These are phyloP conservation scores for Heterodera schachtii DNA, from an alignment of 1,140 invertebrate species.

Conservation along the genomic window DNA sequence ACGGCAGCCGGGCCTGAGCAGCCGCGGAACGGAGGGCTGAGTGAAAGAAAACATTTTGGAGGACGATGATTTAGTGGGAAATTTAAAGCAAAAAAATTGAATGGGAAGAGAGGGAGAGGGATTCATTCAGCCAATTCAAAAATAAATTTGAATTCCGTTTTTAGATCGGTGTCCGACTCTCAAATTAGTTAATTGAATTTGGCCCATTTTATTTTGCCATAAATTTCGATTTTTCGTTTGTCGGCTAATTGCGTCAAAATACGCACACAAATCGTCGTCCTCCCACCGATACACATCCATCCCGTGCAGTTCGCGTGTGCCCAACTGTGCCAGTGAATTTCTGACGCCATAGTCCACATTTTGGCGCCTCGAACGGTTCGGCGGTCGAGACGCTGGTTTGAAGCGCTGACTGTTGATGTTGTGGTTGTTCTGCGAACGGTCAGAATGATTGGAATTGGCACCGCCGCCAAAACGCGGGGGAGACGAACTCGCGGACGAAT, in stretches of 20 bases:
- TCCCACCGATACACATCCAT: conserved; percentile 27
- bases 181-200: too few species aligned
- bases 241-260: too few species aligned
- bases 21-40: conserved; percentile 49
- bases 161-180: too few species aligned
- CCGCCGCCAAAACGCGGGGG: neutral
- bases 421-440: too few species aligned
- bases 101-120: too few species aligned
- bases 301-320: conserved; percentile 9
- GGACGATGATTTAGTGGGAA: too few species aligned
- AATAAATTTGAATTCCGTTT: too few species aligned
- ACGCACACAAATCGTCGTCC: conserved; percentile 32
- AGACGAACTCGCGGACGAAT: conserved; percentile 7
- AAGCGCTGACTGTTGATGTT: neutral
- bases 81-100: too few species aligned
- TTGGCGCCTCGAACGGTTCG: conserved; percentile 13
- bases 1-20: conserved; percentile 50
- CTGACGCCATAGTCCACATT: conserved; percentile 27
- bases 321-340: conserved; percentile 13
- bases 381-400: neutral
- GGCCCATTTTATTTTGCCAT: too few species aligned
- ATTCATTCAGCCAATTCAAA: too few species aligned
- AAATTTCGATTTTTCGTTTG: too few species aligned
- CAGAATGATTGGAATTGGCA: too few species aligned
- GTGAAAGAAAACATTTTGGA: neutral